A percentile compares a stretch with the other conserved stretches of the same genome.
Conservation (phyloP, 2,113 vertebrate species). For the Pogona vitticeps region DNA sequence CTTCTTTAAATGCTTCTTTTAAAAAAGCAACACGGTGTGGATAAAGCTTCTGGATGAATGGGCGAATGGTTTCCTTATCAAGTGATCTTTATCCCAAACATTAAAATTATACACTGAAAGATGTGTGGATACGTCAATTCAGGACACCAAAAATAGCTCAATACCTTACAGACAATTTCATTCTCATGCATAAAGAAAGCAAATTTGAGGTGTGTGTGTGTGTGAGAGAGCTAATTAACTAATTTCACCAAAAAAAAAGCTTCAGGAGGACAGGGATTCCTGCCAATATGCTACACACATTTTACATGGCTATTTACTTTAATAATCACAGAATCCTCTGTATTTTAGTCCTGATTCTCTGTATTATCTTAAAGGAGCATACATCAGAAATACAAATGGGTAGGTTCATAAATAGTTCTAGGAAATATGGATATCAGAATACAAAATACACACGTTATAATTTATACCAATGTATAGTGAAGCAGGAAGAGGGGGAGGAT, state of each 20-base stretch:
- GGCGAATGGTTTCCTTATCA: conserved; percentile 24
- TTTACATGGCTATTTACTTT: conserved; percentile 63
- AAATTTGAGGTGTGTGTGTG: conserved; percentile 10
- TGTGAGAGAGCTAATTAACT: conserved; percentile 58
- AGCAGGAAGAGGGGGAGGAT: not conserved
- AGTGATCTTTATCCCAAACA: not conserved
- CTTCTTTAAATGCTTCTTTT: not conserved
- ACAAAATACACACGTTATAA: not conserved
- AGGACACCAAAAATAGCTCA: conserved; percentile 41
- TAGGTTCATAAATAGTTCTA: not conserved
- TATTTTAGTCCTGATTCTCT: conserved; percentile 34
- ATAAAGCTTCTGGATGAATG: not conserved
- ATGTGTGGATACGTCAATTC: conserved; percentile 20
- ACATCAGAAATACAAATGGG: not conserved
- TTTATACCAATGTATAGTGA: not conserved
- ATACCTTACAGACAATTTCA: conserved; percentile 50
- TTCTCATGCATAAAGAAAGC: conserved; percentile 52
- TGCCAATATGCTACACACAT: conserved; percentile 54
- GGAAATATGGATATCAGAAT: not conserved
- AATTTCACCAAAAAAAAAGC: conserved; percentile 64
- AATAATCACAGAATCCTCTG: conserved; percentile 52
- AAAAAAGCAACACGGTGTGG: not conserved
- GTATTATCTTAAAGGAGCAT: conserved; percentile 59
- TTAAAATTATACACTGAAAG: not conserved
- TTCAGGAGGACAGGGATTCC: conserved; percentile 52